Evolutionary conservation across 2,113 vertebrate genomes (phyloP).

Genomic region (Cettia cetti): DNA sequence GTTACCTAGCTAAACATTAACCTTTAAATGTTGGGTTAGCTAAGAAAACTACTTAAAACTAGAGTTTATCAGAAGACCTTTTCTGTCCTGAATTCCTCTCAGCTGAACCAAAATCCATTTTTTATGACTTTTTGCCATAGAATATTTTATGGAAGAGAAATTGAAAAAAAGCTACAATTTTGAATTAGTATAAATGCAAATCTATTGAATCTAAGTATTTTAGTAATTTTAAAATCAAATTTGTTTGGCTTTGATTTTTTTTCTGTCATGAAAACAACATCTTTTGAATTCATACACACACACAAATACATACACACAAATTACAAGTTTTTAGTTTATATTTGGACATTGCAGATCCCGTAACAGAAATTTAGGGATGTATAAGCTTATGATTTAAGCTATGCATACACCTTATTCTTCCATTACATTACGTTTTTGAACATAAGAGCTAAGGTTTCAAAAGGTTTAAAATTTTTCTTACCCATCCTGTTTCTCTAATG

Average conservation of each 20-base stretch:
- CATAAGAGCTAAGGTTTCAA: neutral
- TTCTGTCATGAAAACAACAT: neutral
- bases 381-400: neutral
- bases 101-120: neutral
- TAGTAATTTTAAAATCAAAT: neutral
- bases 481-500: fast-evolving
- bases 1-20: neutral
- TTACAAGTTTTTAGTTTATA: neutral
- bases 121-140: fast-evolving
- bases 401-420: neutral
- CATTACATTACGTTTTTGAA: neutral
- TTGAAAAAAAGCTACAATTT: neutral
- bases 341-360: neutral
- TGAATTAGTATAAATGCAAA: neutral
- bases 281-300: neutral
- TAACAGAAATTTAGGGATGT: neutral
- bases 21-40: neutral
- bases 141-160: neutral
- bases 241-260: fast-evolving
- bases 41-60: neutral
- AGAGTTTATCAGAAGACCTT: neutral
- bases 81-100: neutral
- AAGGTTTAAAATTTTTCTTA: neutral
- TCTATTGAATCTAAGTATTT: neutral
- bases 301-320: neutral